Evolutionary conservation across 2,113 vertebrate species (phyloP).

Genomic region (Tyto alba): DNA sequence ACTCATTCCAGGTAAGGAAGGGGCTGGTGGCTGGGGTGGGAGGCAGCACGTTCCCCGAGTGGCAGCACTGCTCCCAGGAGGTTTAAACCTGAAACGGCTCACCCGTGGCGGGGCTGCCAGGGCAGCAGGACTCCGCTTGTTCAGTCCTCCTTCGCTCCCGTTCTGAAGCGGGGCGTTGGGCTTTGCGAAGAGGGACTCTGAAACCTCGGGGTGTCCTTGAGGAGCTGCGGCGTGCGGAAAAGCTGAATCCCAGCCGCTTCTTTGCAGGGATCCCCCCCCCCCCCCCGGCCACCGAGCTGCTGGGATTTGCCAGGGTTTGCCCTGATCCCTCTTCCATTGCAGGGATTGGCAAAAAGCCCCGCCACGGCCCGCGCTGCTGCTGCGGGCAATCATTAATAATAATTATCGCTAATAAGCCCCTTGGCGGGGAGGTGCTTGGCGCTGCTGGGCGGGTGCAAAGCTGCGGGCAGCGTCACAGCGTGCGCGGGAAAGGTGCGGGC

Average conservation of each 20-base stretch:
- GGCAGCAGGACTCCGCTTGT: not conserved
- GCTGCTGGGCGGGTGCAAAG: not conserved
- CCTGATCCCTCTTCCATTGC: not conserved
- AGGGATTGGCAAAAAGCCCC: not conserved
- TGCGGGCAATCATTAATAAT: too few relatives aligned
- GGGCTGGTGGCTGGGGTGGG: rapidly evolving
- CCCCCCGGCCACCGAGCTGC: too few relatives aligned
- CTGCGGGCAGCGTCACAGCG: rapidly evolving
- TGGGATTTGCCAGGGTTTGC: not conserved
- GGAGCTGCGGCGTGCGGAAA: rapidly evolving
- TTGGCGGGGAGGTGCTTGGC: not conserved
- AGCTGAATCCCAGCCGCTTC: not conserved
- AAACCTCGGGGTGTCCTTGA: too few relatives aligned
- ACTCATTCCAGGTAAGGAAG: constrained; percentile 81
- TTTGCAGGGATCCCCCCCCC: not conserved
- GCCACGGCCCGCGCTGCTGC: too few relatives aligned
- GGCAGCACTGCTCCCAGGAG: rapidly evolving
- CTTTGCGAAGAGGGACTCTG: not conserved
- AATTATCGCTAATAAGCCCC: too few relatives aligned
- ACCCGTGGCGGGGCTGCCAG: rapidly evolving
- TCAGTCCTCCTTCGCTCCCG: rapidly evolving
- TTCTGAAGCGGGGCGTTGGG: too few relatives aligned
- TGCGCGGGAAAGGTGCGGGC: not conserved
- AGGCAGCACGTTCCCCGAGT: not conserved
- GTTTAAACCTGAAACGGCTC: not conserved